Evolutionary conservation across 2,888 invertebrate genomes (phyloP), one percentile per base, ranked within the genome.

Genomic region (Oegoconia quadripuncta): DNA sequence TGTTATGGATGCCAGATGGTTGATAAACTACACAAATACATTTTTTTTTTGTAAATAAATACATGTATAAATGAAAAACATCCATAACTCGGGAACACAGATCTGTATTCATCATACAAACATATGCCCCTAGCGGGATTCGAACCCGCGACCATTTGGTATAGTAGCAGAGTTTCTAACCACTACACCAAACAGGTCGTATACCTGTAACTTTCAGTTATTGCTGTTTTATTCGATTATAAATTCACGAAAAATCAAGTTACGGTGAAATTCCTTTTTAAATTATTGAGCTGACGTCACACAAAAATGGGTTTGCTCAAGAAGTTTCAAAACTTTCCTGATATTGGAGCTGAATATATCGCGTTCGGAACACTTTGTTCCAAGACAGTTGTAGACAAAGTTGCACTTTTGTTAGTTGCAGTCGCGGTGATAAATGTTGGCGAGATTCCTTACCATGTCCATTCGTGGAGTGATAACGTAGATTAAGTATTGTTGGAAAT

Each of bases 321-420:
- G 74, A 72, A 39, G 27, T 61, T 68, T 66, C 68, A 57, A 47
- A 74, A 81, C 69, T 82, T 76, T 68, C 67, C 76, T 68, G 68
- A 74, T 70, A 72, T 63, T 56, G 50, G 46, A 56, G 59, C 62
- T 59, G 62, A 65, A 77, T 78, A 74, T 75, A 76, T 73, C 71
- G 64, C 63, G 61, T 62, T 66, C 62, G 57, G 54, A 70, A 64
- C n/a, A 65, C 63, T 66, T 9, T 64, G 60, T 64, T 59, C 56
- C 54, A 52, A 60, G 65, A 69, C 66, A 68, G 64, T 55, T 52
- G 54, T 43, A 62, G 63, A 78, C 80, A 73, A 81, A 81, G 79
- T 83, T 80, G 74, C 75, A 65, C 62, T 70, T 65, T 70, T 56
- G 59, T 38, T 42, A 29, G 33, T 30, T 32, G 59, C 53, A 61